These are phyloP conservation scores for Seriola dumerili DNA, from an alignment of 2,113 vertebrate genomes.

Conservation along the genomic window DNA sequence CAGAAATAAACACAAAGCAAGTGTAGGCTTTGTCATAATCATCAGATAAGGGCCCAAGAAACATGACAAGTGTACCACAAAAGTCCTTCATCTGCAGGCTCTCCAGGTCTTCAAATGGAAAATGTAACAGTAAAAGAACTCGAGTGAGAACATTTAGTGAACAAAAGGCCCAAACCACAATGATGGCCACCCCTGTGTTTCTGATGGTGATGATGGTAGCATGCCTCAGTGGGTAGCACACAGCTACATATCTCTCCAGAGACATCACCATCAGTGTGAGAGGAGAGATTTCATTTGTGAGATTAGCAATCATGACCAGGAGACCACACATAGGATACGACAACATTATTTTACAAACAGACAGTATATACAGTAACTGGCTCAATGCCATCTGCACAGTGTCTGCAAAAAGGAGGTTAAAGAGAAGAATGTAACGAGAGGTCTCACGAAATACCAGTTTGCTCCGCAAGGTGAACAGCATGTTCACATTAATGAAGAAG, in stretches of 20 bases:
- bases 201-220: slow-evolving; percentile 62
- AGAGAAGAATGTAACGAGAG: slow-evolving; percentile 68
- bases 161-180: slow-evolving; percentile 59
- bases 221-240: slow-evolving; percentile 77
- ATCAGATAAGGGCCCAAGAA: background rate
- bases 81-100: slow-evolving; percentile 30
- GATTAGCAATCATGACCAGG: slow-evolving; percentile 3
- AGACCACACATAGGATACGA: slow-evolving; percentile 43
- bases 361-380: slow-evolving; percentile 45
- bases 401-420: slow-evolving; percentile 67
- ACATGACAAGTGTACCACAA: slow-evolving; percentile 29
- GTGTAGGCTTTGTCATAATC: slow-evolving; percentile 48
- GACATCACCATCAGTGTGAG: slow-evolving; percentile 77
- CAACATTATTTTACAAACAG: background rate
- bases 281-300: slow-evolving; percentile 51
- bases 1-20: slow-evolving; percentile 60
- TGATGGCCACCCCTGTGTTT: slow-evolving; percentile 58
- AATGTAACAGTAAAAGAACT: background rate
- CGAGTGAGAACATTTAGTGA: background rate
- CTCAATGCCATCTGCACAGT: slow-evolving; percentile 48
- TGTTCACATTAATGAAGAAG: slow-evolving; percentile 44
- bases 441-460: slow-evolving; percentile 45
- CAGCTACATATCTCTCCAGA: slow-evolving; percentile 77
- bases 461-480: slow-evolving; percentile 54
- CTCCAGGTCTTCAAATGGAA: slow-evolving; percentile 1